phyloP scores from a whole-genome alignment of 1,140 invertebrate genomes.

The Papilio aristodemus region DNA sequence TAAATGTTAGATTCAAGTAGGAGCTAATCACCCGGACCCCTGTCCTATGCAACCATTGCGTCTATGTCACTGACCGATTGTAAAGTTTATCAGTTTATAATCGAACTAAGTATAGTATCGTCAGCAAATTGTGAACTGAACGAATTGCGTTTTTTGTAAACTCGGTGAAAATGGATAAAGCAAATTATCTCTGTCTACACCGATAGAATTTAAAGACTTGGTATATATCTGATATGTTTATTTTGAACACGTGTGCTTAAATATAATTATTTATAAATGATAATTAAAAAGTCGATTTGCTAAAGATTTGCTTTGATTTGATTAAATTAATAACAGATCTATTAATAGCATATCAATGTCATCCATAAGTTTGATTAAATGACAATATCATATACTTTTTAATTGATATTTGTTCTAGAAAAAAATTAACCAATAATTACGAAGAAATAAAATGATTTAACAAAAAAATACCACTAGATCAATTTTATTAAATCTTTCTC shows the following conservation, averaged over 20 bases:
- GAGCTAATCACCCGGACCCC: neutral
- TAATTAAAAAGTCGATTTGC: neutral
- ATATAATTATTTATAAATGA: neutral
- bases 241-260: constrained; percentile 2
- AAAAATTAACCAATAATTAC: neutral
- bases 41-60: neutral
- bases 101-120: no score
- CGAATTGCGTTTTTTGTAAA: no score
- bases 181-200: neutral
- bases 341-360: constrained; percentile 11
- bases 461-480: neutral
- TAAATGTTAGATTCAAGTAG: constrained; percentile 10
- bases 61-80: no score
- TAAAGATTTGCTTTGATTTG: constrained; percentile 12
- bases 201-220: no score
- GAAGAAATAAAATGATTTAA: neutral
- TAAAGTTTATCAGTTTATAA: no score
- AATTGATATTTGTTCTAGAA: constrained; percentile 37
- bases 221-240: neutral
- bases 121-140: no score
- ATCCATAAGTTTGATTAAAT: neutral
- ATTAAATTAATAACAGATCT: constrained; percentile 3
- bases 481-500: no score
- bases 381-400: constrained; percentile 28
- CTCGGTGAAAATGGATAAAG: neutral